Percentiles rank a stretch among this genome's conserved stretches.
These are phyloP conservation scores for Microcebus griseorufus DNA, from an alignment of 2,113 vertebrate species.

Conservation along the genomic window DNA sequence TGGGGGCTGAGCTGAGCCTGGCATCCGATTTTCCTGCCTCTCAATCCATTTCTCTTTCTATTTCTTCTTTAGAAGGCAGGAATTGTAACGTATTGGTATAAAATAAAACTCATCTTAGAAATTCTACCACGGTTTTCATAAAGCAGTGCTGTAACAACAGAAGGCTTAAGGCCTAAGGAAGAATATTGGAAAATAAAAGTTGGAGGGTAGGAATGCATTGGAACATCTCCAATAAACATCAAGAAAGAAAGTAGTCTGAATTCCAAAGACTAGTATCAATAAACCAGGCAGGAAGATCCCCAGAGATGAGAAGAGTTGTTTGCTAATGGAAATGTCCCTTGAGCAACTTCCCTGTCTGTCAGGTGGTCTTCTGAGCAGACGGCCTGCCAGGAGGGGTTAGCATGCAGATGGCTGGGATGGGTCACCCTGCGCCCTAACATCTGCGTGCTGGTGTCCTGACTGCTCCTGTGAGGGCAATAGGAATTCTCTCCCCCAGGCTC, in stretches of 20 bases:
- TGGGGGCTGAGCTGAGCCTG: neutral
- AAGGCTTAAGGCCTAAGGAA: neutral
- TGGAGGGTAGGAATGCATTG: neutral
- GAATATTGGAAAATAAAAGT: neutral
- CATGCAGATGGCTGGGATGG: neutral
- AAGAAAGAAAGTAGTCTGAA: neutral
- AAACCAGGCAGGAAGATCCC: neutral
- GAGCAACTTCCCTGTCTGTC: neutral
- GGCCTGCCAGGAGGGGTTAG: neutral
- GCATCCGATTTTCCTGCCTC: neutral
- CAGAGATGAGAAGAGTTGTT: neutral
- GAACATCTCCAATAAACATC: neutral
- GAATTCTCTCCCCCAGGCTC: neutral
- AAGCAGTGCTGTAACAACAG: neutral
- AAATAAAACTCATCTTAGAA: slow-evolving; percentile 52
- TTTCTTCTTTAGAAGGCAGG: neutral
- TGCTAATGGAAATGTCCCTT: neutral
- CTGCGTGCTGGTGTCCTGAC: neutral
- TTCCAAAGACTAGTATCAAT: neutral
- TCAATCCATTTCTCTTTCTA: neutral
- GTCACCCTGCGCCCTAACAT: neutral
- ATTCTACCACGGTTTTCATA: neutral
- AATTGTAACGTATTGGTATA: neutral
- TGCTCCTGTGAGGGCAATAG: neutral
- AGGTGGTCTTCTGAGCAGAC: neutral